These are phyloP conservation scores for Drosophila erecta DNA, from an alignment of 1,140 invertebrate genomes.

Conservation along the genomic window DNA sequence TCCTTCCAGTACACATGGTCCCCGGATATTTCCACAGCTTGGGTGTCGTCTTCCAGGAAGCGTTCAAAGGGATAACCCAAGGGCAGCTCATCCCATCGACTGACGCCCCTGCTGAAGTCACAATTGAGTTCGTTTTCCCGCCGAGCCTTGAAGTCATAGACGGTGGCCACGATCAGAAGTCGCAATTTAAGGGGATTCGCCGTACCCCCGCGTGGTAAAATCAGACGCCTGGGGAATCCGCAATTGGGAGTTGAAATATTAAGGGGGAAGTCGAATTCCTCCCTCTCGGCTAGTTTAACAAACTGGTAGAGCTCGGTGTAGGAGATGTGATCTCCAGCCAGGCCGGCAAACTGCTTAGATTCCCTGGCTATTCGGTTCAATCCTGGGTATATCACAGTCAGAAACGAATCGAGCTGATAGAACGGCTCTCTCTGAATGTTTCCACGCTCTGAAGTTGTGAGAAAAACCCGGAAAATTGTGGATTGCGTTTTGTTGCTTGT, in stretches of 20 bases:
- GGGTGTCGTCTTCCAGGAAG: conserved; percentile 4
- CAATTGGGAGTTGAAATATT: conserved; percentile 56
- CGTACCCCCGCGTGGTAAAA: conserved; percentile 35
- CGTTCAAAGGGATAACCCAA: conserved; percentile 54
- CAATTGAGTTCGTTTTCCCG: conserved; percentile 47
- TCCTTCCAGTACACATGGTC: conserved; percentile 29
- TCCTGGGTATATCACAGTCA: conserved; percentile 41
- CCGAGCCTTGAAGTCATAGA: conserved; percentile 40
- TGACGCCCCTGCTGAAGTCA: conserved; percentile 47
- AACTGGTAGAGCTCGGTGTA: conserved; percentile 55
- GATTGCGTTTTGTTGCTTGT: conserved; percentile 53
- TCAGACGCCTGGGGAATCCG: conserved; percentile 49
- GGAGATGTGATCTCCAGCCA: conserved; percentile 43
- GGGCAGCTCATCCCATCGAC: conserved; percentile 54
- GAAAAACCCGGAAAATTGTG: conserved; percentile 28
- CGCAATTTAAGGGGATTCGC: conserved; percentile 20
- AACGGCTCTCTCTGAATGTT: conserved; percentile 27
- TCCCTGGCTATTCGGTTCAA: conserved; percentile 37
- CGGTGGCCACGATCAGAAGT: conserved; percentile 38
- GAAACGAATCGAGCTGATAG: conserved; percentile 51
- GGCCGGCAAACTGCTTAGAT: conserved; percentile 32
- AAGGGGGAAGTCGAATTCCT: conserved; percentile 47
- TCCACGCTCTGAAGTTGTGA: conserved; percentile 32
- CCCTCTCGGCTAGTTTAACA: conserved; percentile 39
- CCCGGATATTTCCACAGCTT: conserved; percentile 3